Base-by-base conservation (phyloP, 2,888 invertebrate species). In the Lasioglossum leucozonium region DNA sequence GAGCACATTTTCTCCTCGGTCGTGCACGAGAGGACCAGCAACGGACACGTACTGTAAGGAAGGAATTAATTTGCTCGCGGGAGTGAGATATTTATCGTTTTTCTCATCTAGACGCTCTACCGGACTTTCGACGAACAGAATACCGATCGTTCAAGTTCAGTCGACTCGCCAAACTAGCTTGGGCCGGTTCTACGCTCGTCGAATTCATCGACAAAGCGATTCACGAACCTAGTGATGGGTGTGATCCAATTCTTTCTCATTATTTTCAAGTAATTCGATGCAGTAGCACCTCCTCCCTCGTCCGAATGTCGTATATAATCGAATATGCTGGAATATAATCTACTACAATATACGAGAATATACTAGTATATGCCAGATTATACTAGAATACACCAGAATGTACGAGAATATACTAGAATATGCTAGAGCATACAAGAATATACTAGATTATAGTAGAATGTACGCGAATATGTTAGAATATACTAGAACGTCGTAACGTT, bases 31-130 rank as follows among this genome's bases (percentile, higher is more conserved):
- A n/a, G n/a, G 69, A 16, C 40, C 40, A n/a, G 37, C 22, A 40
- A 69, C 69, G 22, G 22, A 40, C 40, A 11, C 37, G 22, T 10
- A n/a, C 40, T 37, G 22, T 22, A 86, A 72, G 47, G 51, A 72
- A 55, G 58, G 75, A 85, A 85, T 79, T 79, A 79, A 86, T 85
- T 79, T 47, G 65, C 69, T 77, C 58, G 11, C 47, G n/a, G 44
- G 34, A 84, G 55, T 75, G 62, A 84, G 55, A 51, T 81, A 67
- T 78, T 72, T 73, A 51, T 55, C 74, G 72, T 44, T 77, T 72
- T 79, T 82, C 67, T 16, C n/a, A n/a, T 51, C 4, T 26, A 30
- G 18, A 26, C n/a, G 13, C 22, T 13, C 16, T 69, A 22, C 40
- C 44, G 40, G 51, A 47, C 58, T 73, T 51, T 72, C 72, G 47